Base-by-base conservation (phyloP, 1,140 invertebrate species). In the Bombus fervidus region DNA sequence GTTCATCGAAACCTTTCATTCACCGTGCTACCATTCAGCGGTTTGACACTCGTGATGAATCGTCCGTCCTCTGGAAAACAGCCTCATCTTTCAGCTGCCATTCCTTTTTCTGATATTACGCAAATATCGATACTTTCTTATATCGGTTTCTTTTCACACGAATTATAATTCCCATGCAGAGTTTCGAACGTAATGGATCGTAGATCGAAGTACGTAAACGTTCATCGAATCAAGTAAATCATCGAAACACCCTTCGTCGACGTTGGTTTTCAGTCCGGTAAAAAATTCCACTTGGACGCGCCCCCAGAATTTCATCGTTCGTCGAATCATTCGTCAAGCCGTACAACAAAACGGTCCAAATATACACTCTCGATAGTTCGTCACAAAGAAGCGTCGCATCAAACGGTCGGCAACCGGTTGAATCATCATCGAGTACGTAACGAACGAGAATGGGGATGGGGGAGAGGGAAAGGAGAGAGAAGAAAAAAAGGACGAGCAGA, bases 1-100 rank as follows among this genome's bases (percentile, higher is more conserved):
- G 73, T 79, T 82, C 84, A 81, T 57, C 87, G 81, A 84, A 88
- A 86, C 87, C 81, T 90, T 90, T 89, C 88, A 89, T 89, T 86
- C 79, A 88, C 22, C 72, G 75, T 22, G 15, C 31, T 59, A 57
- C 64, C 88, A 83, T 89, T 87, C 88, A 83, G 18, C 43, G 34
- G 34, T 22, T 87, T 80, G 31, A 37, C 75, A 34, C 31, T 9
- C 62, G 59, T 22, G 13, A 18, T 3, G n/a, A 68, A 85, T 53
- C 53, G 41, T 10, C 2, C 15, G 28, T 66, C 53, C 25, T 31
- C 39, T 6, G 47, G 53, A 59, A 72, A 83, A 81, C 8, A 34
- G 34, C 47, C 18, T n/a, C 8, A 9, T 9, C 31, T 13, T 43
- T 53, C 64, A 15, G 6, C 25, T 18, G 34, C 0, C 25, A 53